These are phyloP conservation scores for Anguilla rostrata DNA, from an alignment of 2,113 vertebrate species.

Conservation along the genomic window DNA sequence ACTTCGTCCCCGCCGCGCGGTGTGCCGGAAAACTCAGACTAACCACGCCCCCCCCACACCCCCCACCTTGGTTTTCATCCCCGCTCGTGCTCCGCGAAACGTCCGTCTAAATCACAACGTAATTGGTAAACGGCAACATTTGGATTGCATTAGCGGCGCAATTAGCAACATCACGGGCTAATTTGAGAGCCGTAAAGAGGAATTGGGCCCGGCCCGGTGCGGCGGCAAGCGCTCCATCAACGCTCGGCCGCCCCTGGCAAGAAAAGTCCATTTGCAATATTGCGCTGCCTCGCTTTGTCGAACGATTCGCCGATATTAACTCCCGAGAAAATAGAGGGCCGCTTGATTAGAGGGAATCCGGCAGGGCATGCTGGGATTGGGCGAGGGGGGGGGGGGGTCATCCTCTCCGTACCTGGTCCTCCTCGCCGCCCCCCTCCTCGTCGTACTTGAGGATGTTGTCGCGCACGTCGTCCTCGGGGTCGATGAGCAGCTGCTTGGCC, in stretches of 20 bases:
- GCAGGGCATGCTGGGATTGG: not conserved
- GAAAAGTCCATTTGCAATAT: constrained; percentile 21
- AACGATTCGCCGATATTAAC: constrained; percentile 11
- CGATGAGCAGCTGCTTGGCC: constrained; percentile 95
- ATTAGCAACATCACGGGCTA: constrained; percentile 13
- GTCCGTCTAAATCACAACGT: constrained; percentile 28
- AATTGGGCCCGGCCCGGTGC: not conserved
- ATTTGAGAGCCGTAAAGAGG: constrained; percentile 17
- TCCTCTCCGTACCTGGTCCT: constrained; percentile 76
- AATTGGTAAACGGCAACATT: constrained; percentile 30
- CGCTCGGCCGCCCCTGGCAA: not conserved
- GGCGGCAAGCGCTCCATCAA: not conserved
- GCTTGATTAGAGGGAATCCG: not conserved
- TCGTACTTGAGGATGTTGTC: constrained; percentile 84
- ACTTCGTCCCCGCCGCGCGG: not conserved
- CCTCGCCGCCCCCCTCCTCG: constrained; percentile 85
- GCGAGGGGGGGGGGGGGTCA: not conserved
- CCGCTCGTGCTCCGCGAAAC: constrained; percentile 8
- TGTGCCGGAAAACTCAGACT: not conserved
- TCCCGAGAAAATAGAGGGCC: not conserved
- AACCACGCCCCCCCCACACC: not conserved
- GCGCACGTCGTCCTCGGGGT: constrained; percentile 87
- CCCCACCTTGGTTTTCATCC: not conserved
- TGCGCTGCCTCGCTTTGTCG: not conserved
- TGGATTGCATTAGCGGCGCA: constrained; percentile 30